Evolutionary conservation across 2,113 vertebrate species (phyloP), one percentile per base, ranked within the genome.

Genomic region (Conger conger): DNA sequence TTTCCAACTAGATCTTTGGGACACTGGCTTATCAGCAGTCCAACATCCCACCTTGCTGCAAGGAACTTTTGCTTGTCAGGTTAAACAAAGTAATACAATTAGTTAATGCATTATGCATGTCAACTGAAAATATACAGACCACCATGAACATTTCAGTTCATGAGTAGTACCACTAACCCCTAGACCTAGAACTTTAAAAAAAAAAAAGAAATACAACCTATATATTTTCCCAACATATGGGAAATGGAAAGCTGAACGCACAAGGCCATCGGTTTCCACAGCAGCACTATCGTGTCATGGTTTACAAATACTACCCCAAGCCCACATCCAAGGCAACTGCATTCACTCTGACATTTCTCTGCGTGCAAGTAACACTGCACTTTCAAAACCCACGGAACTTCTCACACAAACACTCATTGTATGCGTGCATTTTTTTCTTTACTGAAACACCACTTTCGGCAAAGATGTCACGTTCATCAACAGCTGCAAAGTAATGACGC

Each of bases 251-350:
- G n/a, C 9, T 33, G 27, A 73, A n/a, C 11, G 33, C 68, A 73
- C 27, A 73, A 73, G n/a, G n/a, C n/a, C 68, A 73, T 73, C 68
- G 33, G 68, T 73, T 73, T 73, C 68, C 68, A 73, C n/a, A 73
- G 68, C 7, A 30, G 68, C n/a, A 11, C 68, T n/a, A 73, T 73
- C 6, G 68, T 73, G n/a, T 33, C n/a, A 73, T 73, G 15, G n/a
- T 30, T 73, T 73, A 73, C 68, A 73, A 73, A 33, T 33, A 73
- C 68, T 33, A 2, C n/a, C 68, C 68, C n/a, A n/a, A 30, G 68
- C 68, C 68, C 68, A n/a, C 68, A 30, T n/a, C 68, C 68, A 73
- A 33, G n/a, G 68, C 27, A 13, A 73, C 68, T 73, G 68, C n/a
- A 73, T 33, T 73, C n/a, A 73, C 13, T 3, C 57, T 63, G 57